Evolutionary conservation across 53 echinoderm and acorn worm species (phyloP).

Genomic region (Henricia sp.): DNA sequence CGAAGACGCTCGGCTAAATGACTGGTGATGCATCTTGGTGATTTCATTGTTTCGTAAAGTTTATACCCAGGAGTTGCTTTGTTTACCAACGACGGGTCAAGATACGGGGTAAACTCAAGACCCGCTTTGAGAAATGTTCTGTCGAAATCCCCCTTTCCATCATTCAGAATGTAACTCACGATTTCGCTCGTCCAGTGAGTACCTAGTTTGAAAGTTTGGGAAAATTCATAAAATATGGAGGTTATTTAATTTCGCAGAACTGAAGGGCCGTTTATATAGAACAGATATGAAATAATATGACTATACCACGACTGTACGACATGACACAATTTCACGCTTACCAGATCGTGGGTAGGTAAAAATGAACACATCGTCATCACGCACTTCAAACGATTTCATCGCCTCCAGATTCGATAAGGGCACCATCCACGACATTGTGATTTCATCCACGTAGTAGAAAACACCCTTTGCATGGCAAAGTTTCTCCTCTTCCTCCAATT

Average conservation of each 20-base stretch:
- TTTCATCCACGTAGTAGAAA: not conserved
- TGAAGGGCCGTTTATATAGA: not conserved
- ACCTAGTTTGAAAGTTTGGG: constrained; percentile 40
- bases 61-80: constrained; percentile 37
- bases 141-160: constrained; percentile 60
- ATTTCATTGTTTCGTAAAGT: constrained; percentile 21
- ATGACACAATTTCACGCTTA: not conserved
- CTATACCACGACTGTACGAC: not conserved
- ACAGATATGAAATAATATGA: not conserved
- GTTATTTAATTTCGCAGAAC: not conserved
- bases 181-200: constrained; percentile 80
- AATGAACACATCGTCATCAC: not conserved
- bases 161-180: constrained; percentile 46
- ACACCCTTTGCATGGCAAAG: not conserved
- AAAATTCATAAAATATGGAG: not conserved
- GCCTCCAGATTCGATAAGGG: not conserved
- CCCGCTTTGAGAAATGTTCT: constrained; percentile 49
- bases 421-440: not conserved
- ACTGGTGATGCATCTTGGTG: constrained; percentile 47
- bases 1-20: constrained; percentile 49
- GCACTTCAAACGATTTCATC: constrained; percentile 9
- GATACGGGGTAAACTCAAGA: constrained; percentile 55
- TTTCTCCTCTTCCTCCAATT: not conserved
- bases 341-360: constrained; percentile 9
- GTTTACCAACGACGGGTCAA: constrained; percentile 41